Evolutionary conservation across 1,140 invertebrate genomes (phyloP).

Genomic region (Polypedilum vanderplanki): DNA sequence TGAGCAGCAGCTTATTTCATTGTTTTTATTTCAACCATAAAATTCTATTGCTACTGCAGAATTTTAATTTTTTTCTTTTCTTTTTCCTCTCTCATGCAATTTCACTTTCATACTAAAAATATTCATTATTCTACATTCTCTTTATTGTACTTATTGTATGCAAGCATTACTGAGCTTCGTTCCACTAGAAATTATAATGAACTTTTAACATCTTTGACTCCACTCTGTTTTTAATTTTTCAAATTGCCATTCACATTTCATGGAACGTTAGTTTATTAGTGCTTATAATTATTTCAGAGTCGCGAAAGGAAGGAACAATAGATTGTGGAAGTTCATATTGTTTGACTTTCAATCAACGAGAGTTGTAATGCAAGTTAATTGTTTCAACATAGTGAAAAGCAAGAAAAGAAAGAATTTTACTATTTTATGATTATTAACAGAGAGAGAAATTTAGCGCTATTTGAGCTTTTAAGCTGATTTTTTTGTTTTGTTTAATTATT

Average conservation of each 20-base stretch:
- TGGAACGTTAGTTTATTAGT: not conserved
- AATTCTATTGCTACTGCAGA: no score
- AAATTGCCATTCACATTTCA: not conserved
- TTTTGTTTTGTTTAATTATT: no score
- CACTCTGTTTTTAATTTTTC: not conserved
- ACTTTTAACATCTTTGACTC: constrained; percentile 27
- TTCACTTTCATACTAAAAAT: not conserved
- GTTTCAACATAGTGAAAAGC: no score
- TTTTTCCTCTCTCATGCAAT: not conserved
- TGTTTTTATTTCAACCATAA: no score
- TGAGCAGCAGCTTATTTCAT: no score
- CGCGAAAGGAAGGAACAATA: not conserved
- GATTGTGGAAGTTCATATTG: no score
- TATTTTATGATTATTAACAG: no score
- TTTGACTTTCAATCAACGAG: no score
- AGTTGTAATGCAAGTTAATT: no score
- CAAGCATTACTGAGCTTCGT: not conserved
- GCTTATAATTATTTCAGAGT: not conserved
- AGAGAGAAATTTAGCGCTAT: no score
- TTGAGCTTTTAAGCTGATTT: no score
- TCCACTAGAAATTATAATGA: not conserved
- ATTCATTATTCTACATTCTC: not conserved
- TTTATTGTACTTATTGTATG: not conserved
- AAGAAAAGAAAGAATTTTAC: no score
- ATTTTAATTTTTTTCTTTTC: not conserved